These are phyloP conservation scores for Herminia tarsipennalis DNA, from an alignment of 2,888 invertebrate species.

Conservation along the genomic window DNA sequence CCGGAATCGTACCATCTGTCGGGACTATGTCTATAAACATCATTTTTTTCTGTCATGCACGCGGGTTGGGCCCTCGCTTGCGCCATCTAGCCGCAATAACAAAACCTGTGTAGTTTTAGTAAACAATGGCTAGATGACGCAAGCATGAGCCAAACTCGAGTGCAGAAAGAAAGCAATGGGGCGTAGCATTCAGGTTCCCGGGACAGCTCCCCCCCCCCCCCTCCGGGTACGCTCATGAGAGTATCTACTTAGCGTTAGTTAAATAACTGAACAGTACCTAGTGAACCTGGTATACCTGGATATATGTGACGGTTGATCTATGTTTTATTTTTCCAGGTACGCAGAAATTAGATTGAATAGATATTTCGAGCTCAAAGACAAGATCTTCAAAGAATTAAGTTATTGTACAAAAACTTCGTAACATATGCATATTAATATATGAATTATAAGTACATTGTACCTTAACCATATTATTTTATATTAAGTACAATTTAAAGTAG, in stretches of 20 bases:
- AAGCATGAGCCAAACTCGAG: too few species aligned
- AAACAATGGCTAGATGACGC: too few species aligned
- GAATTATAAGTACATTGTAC: neutral
- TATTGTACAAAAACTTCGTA: constrained; percentile 13
- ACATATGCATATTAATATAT: constrained; percentile 1
- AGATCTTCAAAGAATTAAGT: constrained; percentile 72
- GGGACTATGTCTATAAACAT: too few species aligned
- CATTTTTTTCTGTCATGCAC: too few species aligned
- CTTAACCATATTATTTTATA: constrained; percentile 4
- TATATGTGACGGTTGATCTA: neutral
- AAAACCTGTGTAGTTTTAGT: too few species aligned
- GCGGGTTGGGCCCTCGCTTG: too few species aligned
- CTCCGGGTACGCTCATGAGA: too few species aligned
- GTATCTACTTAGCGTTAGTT: neutral
- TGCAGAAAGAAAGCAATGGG: too few species aligned
- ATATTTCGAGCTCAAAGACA: constrained; percentile 88
- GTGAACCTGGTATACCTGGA: neutral
- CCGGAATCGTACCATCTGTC: too few species aligned
- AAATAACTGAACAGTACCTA: neutral
- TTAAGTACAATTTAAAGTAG: constrained; percentile 28
- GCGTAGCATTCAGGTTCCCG: too few species aligned
- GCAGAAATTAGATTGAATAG: constrained; percentile 90
- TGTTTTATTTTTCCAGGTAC: constrained; percentile 84
- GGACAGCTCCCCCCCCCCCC: too few species aligned
- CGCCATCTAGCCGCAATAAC: too few species aligned